These are phyloP conservation scores for Eulacestoma nigropectus DNA, from an alignment of 2,113 vertebrate species.

Conservation along the genomic window DNA sequence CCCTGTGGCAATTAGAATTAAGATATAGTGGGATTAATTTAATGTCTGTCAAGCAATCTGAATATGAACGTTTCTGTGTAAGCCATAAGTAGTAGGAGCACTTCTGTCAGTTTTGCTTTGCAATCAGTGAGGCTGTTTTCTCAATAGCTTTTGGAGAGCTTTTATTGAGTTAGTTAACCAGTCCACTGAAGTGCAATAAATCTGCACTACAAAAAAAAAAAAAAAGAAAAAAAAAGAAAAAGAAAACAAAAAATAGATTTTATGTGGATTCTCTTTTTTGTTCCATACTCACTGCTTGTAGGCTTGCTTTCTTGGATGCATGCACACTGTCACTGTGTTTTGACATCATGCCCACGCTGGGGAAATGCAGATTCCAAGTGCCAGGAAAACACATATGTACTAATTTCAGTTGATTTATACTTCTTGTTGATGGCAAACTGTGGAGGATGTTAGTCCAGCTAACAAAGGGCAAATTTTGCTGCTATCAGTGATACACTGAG, in stretches of 20 bases:
- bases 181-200: constrained; percentile 36
- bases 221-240: not conserved
- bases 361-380: not conserved
- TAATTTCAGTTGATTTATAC: not conserved
- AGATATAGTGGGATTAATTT: constrained; percentile 35
- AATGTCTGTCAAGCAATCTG: constrained; percentile 21
- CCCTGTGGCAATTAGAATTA: constrained; percentile 31
- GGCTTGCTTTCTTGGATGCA: constrained; percentile 26
- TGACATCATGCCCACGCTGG: not conserved
- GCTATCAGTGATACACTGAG: not conserved
- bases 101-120: constrained; percentile 43
- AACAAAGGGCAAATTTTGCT: not conserved
- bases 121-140: not conserved
- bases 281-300: not conserved
- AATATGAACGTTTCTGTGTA: not conserved
- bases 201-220: not conserved
- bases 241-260: not conserved
- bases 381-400: not conserved
- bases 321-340: constrained; percentile 31
- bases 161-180: constrained; percentile 43
- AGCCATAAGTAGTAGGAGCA: not conserved
- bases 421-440: not conserved
- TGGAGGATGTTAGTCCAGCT: not conserved
- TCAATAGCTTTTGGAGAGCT: constrained; percentile 33
- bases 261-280: not conserved